These are phyloP conservation scores for Musca domestica DNA, from an alignment of 1,140 invertebrate species.

Conservation along the genomic window DNA sequence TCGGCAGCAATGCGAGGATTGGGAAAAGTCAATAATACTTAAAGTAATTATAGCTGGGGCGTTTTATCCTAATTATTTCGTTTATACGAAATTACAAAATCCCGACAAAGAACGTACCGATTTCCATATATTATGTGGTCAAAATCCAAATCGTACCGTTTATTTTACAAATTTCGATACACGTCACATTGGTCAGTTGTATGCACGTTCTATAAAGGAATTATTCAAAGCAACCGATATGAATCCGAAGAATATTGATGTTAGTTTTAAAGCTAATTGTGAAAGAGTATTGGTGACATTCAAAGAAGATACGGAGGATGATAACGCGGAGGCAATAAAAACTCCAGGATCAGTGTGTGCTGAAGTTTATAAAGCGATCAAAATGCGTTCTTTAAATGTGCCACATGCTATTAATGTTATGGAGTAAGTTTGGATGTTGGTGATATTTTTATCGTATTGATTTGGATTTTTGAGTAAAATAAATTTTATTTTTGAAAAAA, in stretches of 20 bases:
- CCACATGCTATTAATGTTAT: constrained; percentile 58
- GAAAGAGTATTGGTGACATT: constrained; percentile 65
- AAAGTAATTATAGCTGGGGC: constrained; percentile 67
- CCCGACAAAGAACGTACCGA: constrained; percentile 61
- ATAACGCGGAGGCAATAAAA: constrained; percentile 19
- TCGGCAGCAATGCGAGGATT: constrained; percentile 54
- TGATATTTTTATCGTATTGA: too few species aligned
- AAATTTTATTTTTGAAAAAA: too few species aligned
- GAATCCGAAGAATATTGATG: constrained; percentile 56
- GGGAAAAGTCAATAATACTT: constrained; percentile 60
- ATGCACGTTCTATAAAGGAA: constrained; percentile 61
- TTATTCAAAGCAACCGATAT: constrained; percentile 54
- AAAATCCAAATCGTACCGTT: constrained; percentile 77
- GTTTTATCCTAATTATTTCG: constrained; percentile 91
- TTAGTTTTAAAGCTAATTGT: constrained; percentile 61
- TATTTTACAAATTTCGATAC: constrained; percentile 66
- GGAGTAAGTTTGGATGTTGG: constrained; percentile 35
- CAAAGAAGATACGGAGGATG: constrained; percentile 39
- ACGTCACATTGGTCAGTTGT: constrained; percentile 71
- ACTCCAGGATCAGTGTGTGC: constrained; percentile 64
- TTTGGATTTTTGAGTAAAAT: too few species aligned
- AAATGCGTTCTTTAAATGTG: constrained; percentile 62
- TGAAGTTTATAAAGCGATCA: constrained; percentile 77
- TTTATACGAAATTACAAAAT: constrained; percentile 57
- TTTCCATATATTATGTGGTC: constrained; percentile 63